Base-by-base conservation (phyloP, 2,888 invertebrate species). In the Tetranychus truncatus region DNA sequence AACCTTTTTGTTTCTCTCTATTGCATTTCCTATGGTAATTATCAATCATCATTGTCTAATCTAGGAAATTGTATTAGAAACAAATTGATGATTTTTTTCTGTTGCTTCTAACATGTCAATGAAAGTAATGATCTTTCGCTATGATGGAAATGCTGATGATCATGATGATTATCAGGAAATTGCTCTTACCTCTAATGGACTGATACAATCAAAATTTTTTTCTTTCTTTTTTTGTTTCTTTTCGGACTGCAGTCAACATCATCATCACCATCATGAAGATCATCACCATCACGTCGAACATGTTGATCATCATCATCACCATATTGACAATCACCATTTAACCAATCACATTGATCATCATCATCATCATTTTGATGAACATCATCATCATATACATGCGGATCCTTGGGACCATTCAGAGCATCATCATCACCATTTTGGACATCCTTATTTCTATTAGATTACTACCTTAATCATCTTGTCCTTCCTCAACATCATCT, bases 381-480 rank as follows among this genome's bases (percentile, higher is more conserved):
- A 69, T 69, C 69, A 69, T 69, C 69, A 69, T 69, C 69, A 69
- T 69, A 18, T 20, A 20, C 34, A 69, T 69, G 18, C 34, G 20
- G 69, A 69, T 69, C 21, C 55, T 15, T 55, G 55, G 55, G 55
- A 55, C 15, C 55, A 55, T 15, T 55, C 55, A 15, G 11, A 55
- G 9, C 55, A 55, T 55, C 55, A 55, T 55, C 55, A 55, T 55
- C 55, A 55, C 15, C 55, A 55, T 15, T 55, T 55, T 55, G 55
- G 55, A 15, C 55, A 55, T 15, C 55, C 55, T 55, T 55, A 55
- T 15, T 15, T 55, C 11, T 55, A 55, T 15, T 55, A 34, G 55
- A 55, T 15, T 15, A 55, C 2, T 55, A 55, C 55, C 9, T 15
- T 55, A 9, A 55, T 15, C 15, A 55, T 55, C 9, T 15, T 15